These are phyloP conservation scores for Dioctria linearis DNA, from an alignment of 2,888 invertebrate genomes.

Conservation along the genomic window DNA sequence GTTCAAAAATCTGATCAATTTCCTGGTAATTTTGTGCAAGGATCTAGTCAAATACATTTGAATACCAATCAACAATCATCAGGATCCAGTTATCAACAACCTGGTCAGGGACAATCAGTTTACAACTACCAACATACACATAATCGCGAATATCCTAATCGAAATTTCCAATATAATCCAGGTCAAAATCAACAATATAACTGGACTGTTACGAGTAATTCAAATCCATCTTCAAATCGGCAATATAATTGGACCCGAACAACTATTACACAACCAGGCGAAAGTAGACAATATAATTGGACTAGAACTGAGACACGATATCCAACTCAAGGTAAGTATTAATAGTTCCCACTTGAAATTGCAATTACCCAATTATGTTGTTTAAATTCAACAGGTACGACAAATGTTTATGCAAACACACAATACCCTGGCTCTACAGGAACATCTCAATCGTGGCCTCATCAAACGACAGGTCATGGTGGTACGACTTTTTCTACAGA, in stretches of 20 bases:
- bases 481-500: too few relatives aligned
- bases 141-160: neutral
- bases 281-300: neutral
- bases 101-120: neutral
- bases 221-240: neutral
- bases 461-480: too few relatives aligned
- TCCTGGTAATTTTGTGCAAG: neutral
- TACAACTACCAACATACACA: conserved; percentile 14
- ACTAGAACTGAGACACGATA: neutral
- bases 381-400: too few relatives aligned
- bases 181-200: neutral
- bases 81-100: neutral
- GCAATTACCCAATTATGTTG: too few relatives aligned
- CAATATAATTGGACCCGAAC: conserved; percentile 28
- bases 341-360: too few relatives aligned
- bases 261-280: neutral
- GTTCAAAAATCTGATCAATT: neutral
- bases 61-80: too few relatives aligned
- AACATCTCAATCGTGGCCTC: too few relatives aligned
- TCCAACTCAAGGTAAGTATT: neutral
- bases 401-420: too few relatives aligned
- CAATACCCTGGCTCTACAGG: too few relatives aligned
- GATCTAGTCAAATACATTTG: too few relatives aligned
- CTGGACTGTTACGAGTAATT: conserved; percentile 6
- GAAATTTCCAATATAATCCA: neutral